Percentiles rank a stretch among this genome's conserved stretches.
These are phyloP conservation scores for Xanthia icteritia DNA, from an alignment of 2,888 invertebrate species.

Conservation along the genomic window DNA sequence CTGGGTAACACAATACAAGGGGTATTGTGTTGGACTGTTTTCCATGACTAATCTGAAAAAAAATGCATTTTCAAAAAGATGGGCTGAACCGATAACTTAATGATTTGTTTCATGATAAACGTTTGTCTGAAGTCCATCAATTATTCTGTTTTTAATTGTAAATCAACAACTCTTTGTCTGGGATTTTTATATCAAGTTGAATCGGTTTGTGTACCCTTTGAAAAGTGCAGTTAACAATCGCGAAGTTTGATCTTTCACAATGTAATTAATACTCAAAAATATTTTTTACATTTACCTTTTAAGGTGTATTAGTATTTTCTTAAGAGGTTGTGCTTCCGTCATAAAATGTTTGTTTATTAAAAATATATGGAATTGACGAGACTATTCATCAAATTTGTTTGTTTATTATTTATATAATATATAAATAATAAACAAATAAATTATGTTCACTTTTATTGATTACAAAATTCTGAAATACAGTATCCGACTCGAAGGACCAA, in stretches of 20 bases:
- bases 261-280: background rate
- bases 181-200: background rate
- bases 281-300: no score
- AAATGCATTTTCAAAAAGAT: background rate
- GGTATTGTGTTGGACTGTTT: background rate
- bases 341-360: no score
- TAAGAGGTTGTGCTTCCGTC: no score
- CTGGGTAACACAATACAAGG: background rate
- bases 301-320: no score
- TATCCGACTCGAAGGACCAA: no score
- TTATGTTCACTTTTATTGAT: no score
- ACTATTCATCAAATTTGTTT: no score
- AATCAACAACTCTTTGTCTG: slow-evolving; percentile 26
- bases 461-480: no score
- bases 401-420: no score
- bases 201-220: background rate
- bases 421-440: no score
- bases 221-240: background rate
- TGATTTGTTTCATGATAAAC: slow-evolving; percentile 25
- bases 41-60: background rate
- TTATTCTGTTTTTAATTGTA: slow-evolving; percentile 29
- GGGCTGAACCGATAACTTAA: slow-evolving; percentile 23
- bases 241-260: background rate
- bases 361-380: no score
- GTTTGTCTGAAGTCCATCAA: background rate